Percentiles rank a stretch among this genome's conserved stretches.
These are phyloP conservation scores for Drosophila paranaensis DNA, from an alignment of 2,888 invertebrate species.

Conservation along the genomic window DNA sequence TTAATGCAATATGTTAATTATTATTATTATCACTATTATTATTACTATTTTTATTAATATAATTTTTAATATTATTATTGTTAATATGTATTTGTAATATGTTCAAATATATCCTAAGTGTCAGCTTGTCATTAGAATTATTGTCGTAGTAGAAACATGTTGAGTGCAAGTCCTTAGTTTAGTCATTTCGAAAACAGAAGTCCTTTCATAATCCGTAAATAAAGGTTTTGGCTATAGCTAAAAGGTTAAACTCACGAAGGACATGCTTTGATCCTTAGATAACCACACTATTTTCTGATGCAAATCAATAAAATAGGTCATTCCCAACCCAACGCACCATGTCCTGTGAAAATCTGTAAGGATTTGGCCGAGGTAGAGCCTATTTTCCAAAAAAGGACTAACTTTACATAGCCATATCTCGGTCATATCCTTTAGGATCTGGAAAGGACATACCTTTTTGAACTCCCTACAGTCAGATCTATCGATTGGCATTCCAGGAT, in stretches of 20 bases:
- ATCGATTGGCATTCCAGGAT: not conserved
- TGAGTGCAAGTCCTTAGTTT: not conserved
- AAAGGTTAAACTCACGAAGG: not conserved
- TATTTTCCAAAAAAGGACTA: not conserved
- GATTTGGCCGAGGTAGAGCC: not conserved
- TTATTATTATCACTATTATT: conserved; percentile 1
- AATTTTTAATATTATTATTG: not conserved
- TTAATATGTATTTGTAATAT: not conserved
- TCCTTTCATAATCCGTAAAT: too few relatives aligned
- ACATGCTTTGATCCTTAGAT: not conserved
- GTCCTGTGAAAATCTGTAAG: not conserved
- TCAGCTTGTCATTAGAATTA: not conserved
- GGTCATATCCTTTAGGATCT: not conserved
- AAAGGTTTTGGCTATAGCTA: too few relatives aligned
- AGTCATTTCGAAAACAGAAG: too few relatives aligned
- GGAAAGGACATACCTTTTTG: not conserved
- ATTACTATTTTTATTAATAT: too few relatives aligned
- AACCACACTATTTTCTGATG: not conserved
- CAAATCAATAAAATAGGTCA: not conserved
- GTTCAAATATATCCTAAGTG: not conserved
- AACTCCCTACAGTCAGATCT: not conserved
- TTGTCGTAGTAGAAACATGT: not conserved
- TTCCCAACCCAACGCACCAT: not conserved
- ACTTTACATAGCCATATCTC: not conserved
- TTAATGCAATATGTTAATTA: not conserved